Conservation (phyloP, 1,140 invertebrate genomes). For the honey bee (Apis mellifera) region Amel_HAv3.1 CM009938.2:2590001-2590500, state of each 20-base stretch:
- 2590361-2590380: constrained; percentile 34
- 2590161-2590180: background rate
- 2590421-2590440: constrained; percentile 5
- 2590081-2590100: constrained; percentile 35
- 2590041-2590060: constrained; percentile 46
- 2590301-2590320: background rate
- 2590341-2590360: constrained; percentile 32
- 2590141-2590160: constrained; percentile 30
- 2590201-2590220: background rate
- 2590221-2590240: constrained; percentile 6
- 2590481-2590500: no score
- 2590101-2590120: constrained; percentile 52
- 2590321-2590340: constrained; percentile 8
- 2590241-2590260: background rate
- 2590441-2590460: background rate
- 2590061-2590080: constrained; percentile 39
- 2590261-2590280: constrained; percentile 37
- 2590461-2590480: background rate
- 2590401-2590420: constrained; percentile 20
- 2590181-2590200: background rate
- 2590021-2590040: constrained; percentile 44
- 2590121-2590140: constrained; percentile 42
- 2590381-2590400: background rate
- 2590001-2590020: constrained; percentile 5
- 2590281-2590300: background rate